Evolutionary conservation across 2,888 invertebrate species (phyloP).

Genomic region (Stenchaetothrips biformis): DNA sequence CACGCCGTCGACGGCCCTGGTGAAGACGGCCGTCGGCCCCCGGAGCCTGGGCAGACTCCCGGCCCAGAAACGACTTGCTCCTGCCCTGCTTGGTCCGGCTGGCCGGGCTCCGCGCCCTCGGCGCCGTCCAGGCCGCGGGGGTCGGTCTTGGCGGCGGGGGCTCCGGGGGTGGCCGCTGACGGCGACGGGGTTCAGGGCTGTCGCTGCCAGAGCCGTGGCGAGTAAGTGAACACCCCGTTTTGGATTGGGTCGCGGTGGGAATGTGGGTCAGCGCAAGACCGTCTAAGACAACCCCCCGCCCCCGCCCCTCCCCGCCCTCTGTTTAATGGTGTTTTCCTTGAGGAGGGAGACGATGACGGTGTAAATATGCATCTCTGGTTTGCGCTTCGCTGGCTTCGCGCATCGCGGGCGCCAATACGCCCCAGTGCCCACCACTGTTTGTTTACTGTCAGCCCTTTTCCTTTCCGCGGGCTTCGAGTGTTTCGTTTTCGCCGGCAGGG

Average conservation of each 20-base stretch:
- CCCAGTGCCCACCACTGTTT: not conserved
- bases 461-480: not conserved
- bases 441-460: not conserved
- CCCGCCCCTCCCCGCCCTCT: not conserved
- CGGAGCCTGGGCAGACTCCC: too few relatives aligned
- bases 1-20: not conserved
- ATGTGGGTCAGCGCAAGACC: not conserved
- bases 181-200: not conserved
- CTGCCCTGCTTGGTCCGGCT: too few relatives aligned
- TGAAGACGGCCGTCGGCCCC: not conserved
- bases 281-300: not conserved
- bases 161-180: not conserved
- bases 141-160: constrained; percentile 26
- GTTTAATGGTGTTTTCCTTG: constrained; percentile 35
- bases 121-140: constrained; percentile 20
- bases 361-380: too few relatives aligned
- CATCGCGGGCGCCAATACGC: not conserved
- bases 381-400: not conserved
- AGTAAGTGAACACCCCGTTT: not conserved
- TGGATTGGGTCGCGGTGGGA: not conserved
- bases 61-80: too few relatives aligned
- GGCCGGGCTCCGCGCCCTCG: constrained; percentile 9
- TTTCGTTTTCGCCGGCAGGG: not conserved
- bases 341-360: constrained; percentile 46
- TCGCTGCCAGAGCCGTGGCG: not conserved